Base-by-base conservation (phyloP, 1,140 invertebrate genomes). In the Lysiphlebus fabarum region DNA sequence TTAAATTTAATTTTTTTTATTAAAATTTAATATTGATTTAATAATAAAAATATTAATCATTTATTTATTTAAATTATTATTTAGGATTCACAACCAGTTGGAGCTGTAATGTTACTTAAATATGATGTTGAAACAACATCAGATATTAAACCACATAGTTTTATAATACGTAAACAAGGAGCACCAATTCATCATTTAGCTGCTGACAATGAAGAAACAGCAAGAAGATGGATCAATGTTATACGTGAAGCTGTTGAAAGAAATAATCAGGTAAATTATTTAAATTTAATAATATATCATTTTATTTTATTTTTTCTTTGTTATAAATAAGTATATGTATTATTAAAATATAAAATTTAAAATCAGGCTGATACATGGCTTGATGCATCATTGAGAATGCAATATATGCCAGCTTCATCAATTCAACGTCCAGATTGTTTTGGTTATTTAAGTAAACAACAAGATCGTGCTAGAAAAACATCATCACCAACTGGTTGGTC, bases 361-460 rank as follows among this genome's bases (percentile, higher is more conserved):
- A 59, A 58, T 56, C 74, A 90, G 88, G 82, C 82, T 45, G 90
- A 92, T 74, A 83, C 85, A n/a, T 93, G 89, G 86, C 73, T 93
- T 59, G 89, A 90, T 61, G 82, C 86, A 11, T 87, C 86, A 40
- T 80, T 83, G 64, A 82, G 85, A 59, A 87, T 89, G 72, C 81
- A 90, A 65, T 85, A 86, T 58, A 75, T 90, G 62, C 82, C 88
- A 45, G 87, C 89, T 7, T 84, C 82, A 47, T 84, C 85, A 43
- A 89, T 96, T 58, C 81, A 85, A 33, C 82, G 89, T 58, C 88
- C 93, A 1, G 94, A 98, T 69, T 98, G 95, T 77, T 90, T 90
- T 68, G 96, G 96, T 11, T 92, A 91, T 75, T 82, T 98, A 17
- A 86, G 86, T 69, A 96, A 96, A 76, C 84, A 78, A 58, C 75